Conservation (phyloP, 2,888 invertebrate species). For the Mechanitis mazaeus region DNA sequence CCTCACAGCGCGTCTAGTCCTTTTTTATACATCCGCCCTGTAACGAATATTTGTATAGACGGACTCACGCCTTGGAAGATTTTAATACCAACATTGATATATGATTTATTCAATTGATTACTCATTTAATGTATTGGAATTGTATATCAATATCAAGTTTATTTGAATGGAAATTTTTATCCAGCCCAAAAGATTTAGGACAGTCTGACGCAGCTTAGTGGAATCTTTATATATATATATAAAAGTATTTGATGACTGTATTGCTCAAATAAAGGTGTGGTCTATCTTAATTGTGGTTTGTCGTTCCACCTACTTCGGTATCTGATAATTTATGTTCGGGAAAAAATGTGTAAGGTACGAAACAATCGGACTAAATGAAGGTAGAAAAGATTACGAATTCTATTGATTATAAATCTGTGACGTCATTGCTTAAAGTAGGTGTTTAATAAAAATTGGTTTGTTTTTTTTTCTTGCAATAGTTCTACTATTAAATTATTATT, state of each 20-base stretch:
- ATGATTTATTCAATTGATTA: slow-evolving; percentile 10
- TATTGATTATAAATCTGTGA: neutral
- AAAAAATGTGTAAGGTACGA: slow-evolving; percentile 1
- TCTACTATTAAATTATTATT: too few relatives aligned
- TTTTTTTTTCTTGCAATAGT: too few relatives aligned
- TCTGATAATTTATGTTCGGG: slow-evolving; percentile 3
- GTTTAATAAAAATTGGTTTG: too few relatives aligned
- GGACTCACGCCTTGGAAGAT: slow-evolving; percentile 21
- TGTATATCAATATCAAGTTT: too few relatives aligned
- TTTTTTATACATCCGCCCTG: slow-evolving; percentile 58
- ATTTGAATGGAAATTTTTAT: too few relatives aligned
- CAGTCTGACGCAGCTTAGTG: too few relatives aligned
- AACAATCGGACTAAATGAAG: neutral
- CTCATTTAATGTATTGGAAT: too few relatives aligned
- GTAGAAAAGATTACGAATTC: neutral
- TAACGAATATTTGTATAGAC: slow-evolving; percentile 57
- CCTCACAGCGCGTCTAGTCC: slow-evolving; percentile 66
- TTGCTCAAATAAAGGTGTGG: slow-evolving; percentile 2
- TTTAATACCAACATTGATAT: slow-evolving; percentile 18
- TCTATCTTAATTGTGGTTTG: slow-evolving; percentile 6
- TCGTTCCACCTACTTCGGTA: slow-evolving; percentile 3
- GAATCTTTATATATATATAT: neutral
- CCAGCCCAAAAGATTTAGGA: too few relatives aligned
- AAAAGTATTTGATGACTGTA: slow-evolving; percentile 6
- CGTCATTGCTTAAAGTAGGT: too few relatives aligned